Evolutionary conservation across 2,797 vertebrate genomes (phyloP).

Genomic region (Gallinago stenura): DNA sequence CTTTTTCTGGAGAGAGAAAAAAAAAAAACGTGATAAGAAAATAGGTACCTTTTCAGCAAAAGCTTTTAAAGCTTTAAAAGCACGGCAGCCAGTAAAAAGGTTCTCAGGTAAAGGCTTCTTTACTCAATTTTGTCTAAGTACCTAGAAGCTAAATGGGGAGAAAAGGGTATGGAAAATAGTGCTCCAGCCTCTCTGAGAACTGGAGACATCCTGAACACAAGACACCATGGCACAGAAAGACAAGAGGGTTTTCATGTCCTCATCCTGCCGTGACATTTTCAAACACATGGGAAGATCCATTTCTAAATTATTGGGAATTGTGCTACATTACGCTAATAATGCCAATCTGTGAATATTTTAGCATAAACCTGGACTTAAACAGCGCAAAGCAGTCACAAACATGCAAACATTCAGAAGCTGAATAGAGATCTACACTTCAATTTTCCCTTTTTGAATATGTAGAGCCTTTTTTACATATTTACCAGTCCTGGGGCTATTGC

Average conservation of each 20-base stretch:
- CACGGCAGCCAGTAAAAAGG: conserved; percentile 46
- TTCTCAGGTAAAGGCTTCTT: conserved; percentile 66
- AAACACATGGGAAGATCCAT: background rate
- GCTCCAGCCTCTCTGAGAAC: conserved; percentile 19
- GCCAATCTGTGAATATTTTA: background rate
- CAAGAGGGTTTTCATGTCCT: background rate
- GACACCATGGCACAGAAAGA: background rate
- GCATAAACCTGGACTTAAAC: background rate
- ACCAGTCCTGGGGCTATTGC: background rate
- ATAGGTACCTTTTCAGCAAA: conserved; percentile 66
- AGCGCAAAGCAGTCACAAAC: background rate
- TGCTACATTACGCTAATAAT: background rate
- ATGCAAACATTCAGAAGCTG: background rate
- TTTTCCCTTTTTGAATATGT: background rate
- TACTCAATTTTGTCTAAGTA: conserved; percentile 68
- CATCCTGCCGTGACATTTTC: background rate
- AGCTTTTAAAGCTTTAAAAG: conserved; percentile 75
- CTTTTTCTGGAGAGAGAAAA: conserved; percentile 7
- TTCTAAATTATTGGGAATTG: background rate
- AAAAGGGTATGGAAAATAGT: conserved; percentile 68
- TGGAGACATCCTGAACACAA: background rate
- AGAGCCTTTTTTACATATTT: background rate
- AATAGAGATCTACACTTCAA: background rate
- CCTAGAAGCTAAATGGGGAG: conserved; percentile 63
- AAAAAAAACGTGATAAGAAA: conserved; percentile 68